Evolutionary conservation across 1,140 invertebrate genomes (phyloP), one percentile per base, ranked within the genome.

Genomic region (Procambarus virginalis): DNA sequence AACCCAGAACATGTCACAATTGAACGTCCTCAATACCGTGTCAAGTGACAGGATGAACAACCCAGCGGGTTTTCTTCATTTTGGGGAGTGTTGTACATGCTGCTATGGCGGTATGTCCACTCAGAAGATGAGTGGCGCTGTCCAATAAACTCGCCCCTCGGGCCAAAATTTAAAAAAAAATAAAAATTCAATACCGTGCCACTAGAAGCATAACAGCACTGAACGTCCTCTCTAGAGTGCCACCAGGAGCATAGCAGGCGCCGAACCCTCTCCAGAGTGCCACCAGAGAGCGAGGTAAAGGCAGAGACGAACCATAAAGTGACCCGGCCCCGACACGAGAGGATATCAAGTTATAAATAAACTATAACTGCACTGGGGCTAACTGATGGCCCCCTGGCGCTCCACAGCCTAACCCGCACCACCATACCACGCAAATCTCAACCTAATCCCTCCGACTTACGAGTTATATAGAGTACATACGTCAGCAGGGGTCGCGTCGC

Each of bases 311-410:
- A 60, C 79, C 80, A 88, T 88, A 83, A 88, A 88, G 80, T 88
- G 86, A 88, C 86, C 68, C 79, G 86, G 73, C 79, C 79, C 80
- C 78, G 80, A 83, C 86, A 88, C 86, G 70, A 81, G 78, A 80
- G 84, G 73, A 86, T 86, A 86, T 86, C 84, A 86, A 86, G 84
- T 79, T 89, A 89, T 89, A 89, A 89, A 89, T 89, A 89, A 89
- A 89, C 88, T 89, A 89, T 84, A 89, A 89, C 88, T 89, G 88
- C 88, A 84, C 81, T 49, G 75, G 75, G 88, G 81, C 81, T 89
- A 89, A 84, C 88, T 89, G 88, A 89, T 89, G 82, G 81, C 70
- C 81, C 79, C 14, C 55, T 46, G 17, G 4, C 14, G 9, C 73
- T 34, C 58, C 60, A 20, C 49, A 60, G 34, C 80, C n/a, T 83